These are phyloP conservation scores for Buphagus erythrorhynchus DNA, from an alignment of 2,797 vertebrate genomes.

Conservation along the genomic window DNA sequence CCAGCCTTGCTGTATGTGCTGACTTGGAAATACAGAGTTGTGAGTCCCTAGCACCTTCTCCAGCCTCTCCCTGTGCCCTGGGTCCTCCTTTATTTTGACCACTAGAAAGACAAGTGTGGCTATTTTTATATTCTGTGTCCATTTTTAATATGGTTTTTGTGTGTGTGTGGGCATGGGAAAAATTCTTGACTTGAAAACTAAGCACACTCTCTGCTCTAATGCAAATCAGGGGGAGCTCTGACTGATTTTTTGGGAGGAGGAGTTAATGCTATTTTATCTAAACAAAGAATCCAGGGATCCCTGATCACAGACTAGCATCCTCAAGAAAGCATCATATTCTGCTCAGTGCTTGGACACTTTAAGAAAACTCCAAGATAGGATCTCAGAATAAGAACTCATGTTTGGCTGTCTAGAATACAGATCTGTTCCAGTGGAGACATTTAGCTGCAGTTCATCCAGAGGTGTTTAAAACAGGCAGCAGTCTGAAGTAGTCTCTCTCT, in stretches of 20 bases:
- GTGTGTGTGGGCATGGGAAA: neutral
- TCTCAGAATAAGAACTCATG: neutral
- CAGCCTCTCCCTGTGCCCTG: neutral
- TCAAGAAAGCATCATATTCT: neutral
- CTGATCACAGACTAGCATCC: neutral
- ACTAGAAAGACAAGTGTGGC: neutral
- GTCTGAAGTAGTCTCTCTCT: neutral
- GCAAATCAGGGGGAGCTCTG: neutral
- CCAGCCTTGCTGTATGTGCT: neutral
- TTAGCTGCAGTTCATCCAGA: neutral
- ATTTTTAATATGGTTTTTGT: neutral
- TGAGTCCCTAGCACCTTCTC: neutral
- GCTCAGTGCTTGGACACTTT: neutral
- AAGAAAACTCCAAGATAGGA: neutral
- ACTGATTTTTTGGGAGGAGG: neutral
- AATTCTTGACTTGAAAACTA: neutral
- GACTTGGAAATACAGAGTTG: neutral
- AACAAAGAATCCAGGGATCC: neutral
- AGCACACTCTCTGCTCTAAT: neutral
- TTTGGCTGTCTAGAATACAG: neutral
- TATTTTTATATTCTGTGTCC: neutral
- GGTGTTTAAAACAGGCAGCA: neutral
- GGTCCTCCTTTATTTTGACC: neutral
- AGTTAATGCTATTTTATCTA: neutral
- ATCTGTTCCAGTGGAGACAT: neutral